Percentiles rank a stretch among this genome's conserved stretches.
These are phyloP conservation scores for Pseudochaenichthys georgianus DNA, from an alignment of 2,797 vertebrate species.

Conservation along the genomic window DNA sequence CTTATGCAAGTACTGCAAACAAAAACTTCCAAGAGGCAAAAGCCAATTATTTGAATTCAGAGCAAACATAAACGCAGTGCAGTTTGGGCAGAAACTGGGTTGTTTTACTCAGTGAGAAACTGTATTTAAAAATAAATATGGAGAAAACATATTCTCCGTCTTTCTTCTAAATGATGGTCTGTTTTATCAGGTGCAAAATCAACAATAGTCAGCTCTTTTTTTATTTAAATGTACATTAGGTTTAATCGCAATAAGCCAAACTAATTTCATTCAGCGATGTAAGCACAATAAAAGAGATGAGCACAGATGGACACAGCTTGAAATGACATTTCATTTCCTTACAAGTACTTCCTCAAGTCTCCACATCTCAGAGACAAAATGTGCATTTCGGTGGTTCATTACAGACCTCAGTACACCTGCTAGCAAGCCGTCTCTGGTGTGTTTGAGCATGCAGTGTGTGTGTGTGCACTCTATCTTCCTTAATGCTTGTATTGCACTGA, in stretches of 20 bases:
- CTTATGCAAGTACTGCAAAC: slow-evolving; percentile 40
- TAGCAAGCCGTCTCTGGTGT: slow-evolving; percentile 55
- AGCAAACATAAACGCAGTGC: slow-evolving; percentile 33
- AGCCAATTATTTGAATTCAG: slow-evolving; percentile 24
- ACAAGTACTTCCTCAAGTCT: slow-evolving; percentile 33
- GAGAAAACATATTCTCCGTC: slow-evolving; percentile 7
- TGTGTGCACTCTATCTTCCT: slow-evolving; percentile 66
- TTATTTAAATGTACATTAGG: slow-evolving; percentile 43
- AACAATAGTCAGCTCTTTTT: slow-evolving; percentile 48
- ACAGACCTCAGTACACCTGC: slow-evolving; percentile 71
- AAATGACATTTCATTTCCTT: slow-evolving; percentile 62
- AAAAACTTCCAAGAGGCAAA: slow-evolving; percentile 42
- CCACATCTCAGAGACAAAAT: slow-evolving; percentile 61
- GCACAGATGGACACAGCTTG: slow-evolving; percentile 74
- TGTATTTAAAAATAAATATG: slow-evolving; percentile 6
- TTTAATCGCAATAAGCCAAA: slow-evolving; percentile 59
- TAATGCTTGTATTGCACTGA: slow-evolving; percentile 63
- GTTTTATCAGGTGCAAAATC: slow-evolving; percentile 47
- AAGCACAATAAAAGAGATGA: slow-evolving; percentile 41
- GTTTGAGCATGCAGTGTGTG: slow-evolving; percentile 39
- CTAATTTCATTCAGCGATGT: slow-evolving; percentile 44
- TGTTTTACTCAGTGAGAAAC: slow-evolving; percentile 14
- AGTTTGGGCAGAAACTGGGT: slow-evolving; percentile 3
- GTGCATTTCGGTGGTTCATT: slow-evolving; percentile 65
- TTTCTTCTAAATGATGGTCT: slow-evolving; percentile 1